phyloP scores from a whole-genome alignment of 2,113 vertebrate genomes.

The Martes martes region DNA sequence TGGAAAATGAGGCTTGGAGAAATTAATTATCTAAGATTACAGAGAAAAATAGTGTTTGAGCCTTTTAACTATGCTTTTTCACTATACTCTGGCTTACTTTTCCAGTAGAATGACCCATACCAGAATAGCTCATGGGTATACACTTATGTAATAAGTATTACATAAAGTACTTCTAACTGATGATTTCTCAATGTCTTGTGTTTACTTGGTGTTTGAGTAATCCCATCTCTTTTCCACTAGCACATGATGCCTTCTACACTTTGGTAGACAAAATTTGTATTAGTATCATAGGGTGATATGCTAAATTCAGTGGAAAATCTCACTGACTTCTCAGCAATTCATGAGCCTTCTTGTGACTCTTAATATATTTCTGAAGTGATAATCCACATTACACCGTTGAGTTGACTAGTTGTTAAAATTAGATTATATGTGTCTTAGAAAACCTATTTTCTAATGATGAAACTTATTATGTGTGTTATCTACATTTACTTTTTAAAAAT shows the following conservation, averaged over 20 bases:
- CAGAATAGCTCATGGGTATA: neutral
- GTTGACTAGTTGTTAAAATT: neutral
- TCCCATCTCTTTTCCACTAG: neutral
- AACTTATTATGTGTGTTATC: neutral
- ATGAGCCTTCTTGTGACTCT: neutral
- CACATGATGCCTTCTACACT: neutral
- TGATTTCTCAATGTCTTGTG: neutral
- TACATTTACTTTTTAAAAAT: neutral
- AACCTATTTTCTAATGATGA: neutral
- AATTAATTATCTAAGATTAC: neutral
- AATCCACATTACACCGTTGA: neutral
- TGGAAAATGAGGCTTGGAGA: neutral
- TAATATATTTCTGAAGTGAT: neutral
- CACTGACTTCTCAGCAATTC: neutral
- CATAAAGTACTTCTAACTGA: fast-evolving
- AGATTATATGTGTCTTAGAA: neutral
- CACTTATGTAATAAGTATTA: neutral
- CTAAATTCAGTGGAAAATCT: neutral
- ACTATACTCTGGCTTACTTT: fast-evolving
- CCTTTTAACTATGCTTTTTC: neutral
- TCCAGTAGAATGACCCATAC: neutral
- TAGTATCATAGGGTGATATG: neutral
- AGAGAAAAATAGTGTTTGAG: neutral
- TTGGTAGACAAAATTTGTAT: neutral
- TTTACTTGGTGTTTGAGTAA: neutral